Evolutionary conservation across 37 sponge, comb jelly and placozoan species (phyloP), one percentile per base, ranked within the genome.

Genomic region (Tethya wilhelma): DNA sequence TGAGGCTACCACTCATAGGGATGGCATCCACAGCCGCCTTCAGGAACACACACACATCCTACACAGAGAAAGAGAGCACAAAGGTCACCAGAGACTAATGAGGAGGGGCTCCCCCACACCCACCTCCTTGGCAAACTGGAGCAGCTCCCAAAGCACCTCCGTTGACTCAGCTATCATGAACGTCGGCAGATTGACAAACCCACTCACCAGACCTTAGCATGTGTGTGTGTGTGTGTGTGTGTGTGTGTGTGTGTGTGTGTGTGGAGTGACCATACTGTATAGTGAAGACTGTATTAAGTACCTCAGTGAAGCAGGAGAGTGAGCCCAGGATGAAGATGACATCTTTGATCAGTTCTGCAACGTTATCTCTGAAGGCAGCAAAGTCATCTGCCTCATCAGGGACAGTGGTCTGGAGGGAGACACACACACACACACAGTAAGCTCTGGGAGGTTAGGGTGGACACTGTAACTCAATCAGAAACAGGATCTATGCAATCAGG

Each of bases 241-340:
- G 22, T n/a, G 28, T 60, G 63, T 60, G 28, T 12, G 63, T 60
- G 28, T 12, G 63, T 26, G 28, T 25, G 63, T 60, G 63, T 60
- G 28, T 6, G 28, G 26, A 30, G 31, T 8, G 66, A 2, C 2
- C 66, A 2, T 30, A 34, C 37, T 30, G 25, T 65, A 34, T n/a
- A n/a, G n/a, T n/a, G n/a, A n/a, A n/a, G n/a, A n/a, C n/a, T n/a
- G n/a, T n/a, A n/a, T n/a, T n/a, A n/a, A n/a, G n/a, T n/a, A 93
- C 79, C 38, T 79, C 77, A 0, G 38, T 25, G 59, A 90, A 90
- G 28, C 57, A 38, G 59, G 75, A 38, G 44, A 83, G 70, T 6
- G 87, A 78, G 12, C 94, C 94, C 30, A 90, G 77, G 19, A 89
- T 53, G 64, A 90, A 94, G n/a, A 94, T 66, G 14, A 83, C 66